A percentile compares a stretch with the other conserved stretches of the same genome.
Evolutionary conservation across 2,797 vertebrate species (phyloP).

Genomic region (Esox masquinongy): DNA sequence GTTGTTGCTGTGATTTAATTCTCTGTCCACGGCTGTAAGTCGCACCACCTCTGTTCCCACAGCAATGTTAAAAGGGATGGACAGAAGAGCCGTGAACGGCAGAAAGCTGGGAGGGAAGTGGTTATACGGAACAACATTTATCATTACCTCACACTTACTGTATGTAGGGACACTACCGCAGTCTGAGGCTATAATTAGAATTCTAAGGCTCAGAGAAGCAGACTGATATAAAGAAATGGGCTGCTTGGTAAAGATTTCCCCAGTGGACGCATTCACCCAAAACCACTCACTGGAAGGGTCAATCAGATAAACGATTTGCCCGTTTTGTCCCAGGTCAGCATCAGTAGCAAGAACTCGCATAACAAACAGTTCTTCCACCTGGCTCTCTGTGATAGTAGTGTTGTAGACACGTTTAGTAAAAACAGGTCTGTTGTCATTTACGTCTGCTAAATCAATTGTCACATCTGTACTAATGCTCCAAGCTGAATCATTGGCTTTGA

Average conservation of each 20-base stretch:
- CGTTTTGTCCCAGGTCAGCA: slow-evolving; percentile 67
- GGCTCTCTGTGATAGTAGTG: slow-evolving; percentile 62
- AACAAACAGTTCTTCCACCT: slow-evolving; percentile 59
- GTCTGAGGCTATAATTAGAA: slow-evolving; percentile 69
- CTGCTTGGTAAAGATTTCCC: slow-evolving; percentile 71
- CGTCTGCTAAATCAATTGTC: slow-evolving; percentile 67
- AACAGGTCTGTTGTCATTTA: slow-evolving; percentile 75
- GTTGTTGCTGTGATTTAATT: slow-evolving; percentile 54
- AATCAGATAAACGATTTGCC: slow-evolving; percentile 70
- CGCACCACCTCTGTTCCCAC: slow-evolving; percentile 66
- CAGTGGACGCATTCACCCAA: slow-evolving; percentile 69
- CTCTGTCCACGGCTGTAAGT: slow-evolving; percentile 69
- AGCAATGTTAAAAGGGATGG: slow-evolving; percentile 62
- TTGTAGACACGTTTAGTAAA: slow-evolving; percentile 64
- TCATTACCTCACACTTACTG: slow-evolving; percentile 57
- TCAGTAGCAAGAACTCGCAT: slow-evolving; percentile 69
- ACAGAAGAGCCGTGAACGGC: slow-evolving; percentile 49
- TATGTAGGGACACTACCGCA: slow-evolving; percentile 57
- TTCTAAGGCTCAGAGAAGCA: slow-evolving; percentile 52
- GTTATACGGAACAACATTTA: slow-evolving; percentile 70
- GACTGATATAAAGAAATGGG: slow-evolving; percentile 47
- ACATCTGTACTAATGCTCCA: slow-evolving; percentile 78
- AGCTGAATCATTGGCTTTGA: slow-evolving; percentile 77
- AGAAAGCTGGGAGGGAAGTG: slow-evolving; percentile 71
- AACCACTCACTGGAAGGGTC: slow-evolving; percentile 68